These are phyloP conservation scores for Aphis gossypii DNA, from an alignment of 1,140 invertebrate species.

Conservation along the genomic window DNA sequence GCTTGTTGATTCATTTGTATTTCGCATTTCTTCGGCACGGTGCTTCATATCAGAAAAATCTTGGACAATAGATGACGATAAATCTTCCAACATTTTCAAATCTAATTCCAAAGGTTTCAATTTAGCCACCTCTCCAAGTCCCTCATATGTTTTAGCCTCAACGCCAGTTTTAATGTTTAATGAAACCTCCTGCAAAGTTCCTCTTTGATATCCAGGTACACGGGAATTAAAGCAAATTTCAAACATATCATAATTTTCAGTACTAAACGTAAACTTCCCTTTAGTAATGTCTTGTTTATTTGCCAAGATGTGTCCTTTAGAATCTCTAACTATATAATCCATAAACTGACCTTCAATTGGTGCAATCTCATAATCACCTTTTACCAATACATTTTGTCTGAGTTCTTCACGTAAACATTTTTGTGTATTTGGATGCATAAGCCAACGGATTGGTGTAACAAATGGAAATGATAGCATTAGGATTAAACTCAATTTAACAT, in stretches of 20 bases:
- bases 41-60: constrained; percentile 97
- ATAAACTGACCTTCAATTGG: constrained; percentile 86
- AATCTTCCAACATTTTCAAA: constrained; percentile 92
- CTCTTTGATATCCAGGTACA: constrained; percentile 80
- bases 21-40: constrained; percentile 97
- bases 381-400: constrained; percentile 94
- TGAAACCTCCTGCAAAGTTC: constrained; percentile 84
- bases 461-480: constrained; percentile 7
- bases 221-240: constrained; percentile 96
- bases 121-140: constrained; percentile 95
- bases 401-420: constrained; percentile 98
- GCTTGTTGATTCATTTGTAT: constrained; percentile 99
- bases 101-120: constrained; percentile 98
- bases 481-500: constrained; percentile 3
- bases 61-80: constrained; percentile 95
- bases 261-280: constrained; percentile 97
- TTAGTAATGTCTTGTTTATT: constrained; percentile 88
- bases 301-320: constrained; percentile 91
- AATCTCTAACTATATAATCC: constrained; percentile 92
- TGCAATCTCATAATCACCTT: constrained; percentile 93
- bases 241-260: constrained; percentile 96
- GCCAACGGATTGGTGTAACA: constrained; percentile 42
- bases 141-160: constrained; percentile 97
- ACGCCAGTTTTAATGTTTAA: constrained; percentile 91
- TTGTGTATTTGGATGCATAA: constrained; percentile 78